These are phyloP conservation scores for Butastur rufipennis DNA, from an alignment of 2,113 vertebrate genomes.

Conservation along the genomic window DNA sequence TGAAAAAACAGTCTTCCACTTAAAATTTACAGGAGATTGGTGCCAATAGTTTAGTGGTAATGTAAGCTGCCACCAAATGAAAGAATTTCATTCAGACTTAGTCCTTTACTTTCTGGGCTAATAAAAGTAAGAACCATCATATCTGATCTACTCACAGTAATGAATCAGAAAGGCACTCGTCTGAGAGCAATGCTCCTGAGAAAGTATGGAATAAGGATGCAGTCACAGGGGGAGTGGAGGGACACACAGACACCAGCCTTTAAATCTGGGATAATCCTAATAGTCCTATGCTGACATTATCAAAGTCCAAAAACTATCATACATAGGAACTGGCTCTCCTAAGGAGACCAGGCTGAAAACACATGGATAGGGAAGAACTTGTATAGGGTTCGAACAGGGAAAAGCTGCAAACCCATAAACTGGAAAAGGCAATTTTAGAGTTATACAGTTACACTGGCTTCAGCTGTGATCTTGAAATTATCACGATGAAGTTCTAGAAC, in stretches of 20 bases:
- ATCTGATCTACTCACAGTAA: background rate
- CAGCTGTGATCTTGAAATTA: background rate
- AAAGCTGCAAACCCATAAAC: background rate
- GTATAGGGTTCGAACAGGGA: background rate
- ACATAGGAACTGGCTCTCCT: fast-evolving
- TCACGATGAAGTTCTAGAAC: background rate
- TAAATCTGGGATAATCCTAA: background rate
- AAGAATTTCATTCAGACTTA: background rate
- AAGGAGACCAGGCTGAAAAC: background rate
- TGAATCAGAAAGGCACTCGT: background rate
- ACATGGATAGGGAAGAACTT: fast-evolving
- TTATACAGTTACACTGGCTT: fast-evolving
- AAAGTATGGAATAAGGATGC: fast-evolving
- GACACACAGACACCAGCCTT: background rate
- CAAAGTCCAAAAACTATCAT: fast-evolving
- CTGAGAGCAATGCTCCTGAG: background rate
- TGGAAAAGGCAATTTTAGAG: background rate
- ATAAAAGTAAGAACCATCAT: background rate
- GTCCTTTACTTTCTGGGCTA: background rate
- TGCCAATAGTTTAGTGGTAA: background rate
- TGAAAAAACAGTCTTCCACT: background rate
- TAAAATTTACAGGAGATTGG: background rate
- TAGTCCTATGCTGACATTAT: fast-evolving
- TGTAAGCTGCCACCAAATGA: background rate
- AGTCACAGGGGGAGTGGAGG: background rate